Evolutionary conservation across 2,888 invertebrate species (phyloP).

Genomic region (Atethmia centrago): DNA sequence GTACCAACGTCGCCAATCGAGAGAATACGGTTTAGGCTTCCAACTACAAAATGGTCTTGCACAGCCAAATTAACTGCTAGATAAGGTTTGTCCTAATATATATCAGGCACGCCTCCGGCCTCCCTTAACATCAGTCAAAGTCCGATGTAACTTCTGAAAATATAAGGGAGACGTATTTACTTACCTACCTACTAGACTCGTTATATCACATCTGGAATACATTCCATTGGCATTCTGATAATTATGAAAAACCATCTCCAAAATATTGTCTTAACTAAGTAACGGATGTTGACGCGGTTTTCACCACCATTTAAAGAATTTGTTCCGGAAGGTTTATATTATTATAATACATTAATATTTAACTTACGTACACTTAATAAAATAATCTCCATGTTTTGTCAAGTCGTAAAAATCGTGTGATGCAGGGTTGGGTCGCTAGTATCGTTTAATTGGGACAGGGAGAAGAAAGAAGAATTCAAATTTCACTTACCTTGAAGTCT

Average conservation of each 20-base stretch:
- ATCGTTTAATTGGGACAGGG: neutral
- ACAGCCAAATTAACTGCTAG: neutral
- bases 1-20: neutral
- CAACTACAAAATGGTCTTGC: neutral
- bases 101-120: neutral
- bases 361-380: too few relatives aligned
- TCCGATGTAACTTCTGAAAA: neutral
- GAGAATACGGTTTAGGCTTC: neutral
- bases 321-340: too few relatives aligned
- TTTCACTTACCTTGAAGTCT: conserved; percentile 17
- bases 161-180: neutral
- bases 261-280: neutral
- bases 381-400: too few relatives aligned
- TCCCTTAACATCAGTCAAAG: conserved; percentile 4
- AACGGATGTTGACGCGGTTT: too few relatives aligned
- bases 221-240: neutral
- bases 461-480: neutral
- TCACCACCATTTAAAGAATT: too few relatives aligned
- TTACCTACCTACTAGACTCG: neutral
- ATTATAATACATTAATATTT: too few relatives aligned
- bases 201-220: neutral
- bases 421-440: too few relatives aligned
- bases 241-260: neutral
- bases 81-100: neutral
- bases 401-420: too few relatives aligned